Base-by-base conservation (phyloP, 2,113 vertebrate genomes). In the Hypanus sabinus region DNA sequence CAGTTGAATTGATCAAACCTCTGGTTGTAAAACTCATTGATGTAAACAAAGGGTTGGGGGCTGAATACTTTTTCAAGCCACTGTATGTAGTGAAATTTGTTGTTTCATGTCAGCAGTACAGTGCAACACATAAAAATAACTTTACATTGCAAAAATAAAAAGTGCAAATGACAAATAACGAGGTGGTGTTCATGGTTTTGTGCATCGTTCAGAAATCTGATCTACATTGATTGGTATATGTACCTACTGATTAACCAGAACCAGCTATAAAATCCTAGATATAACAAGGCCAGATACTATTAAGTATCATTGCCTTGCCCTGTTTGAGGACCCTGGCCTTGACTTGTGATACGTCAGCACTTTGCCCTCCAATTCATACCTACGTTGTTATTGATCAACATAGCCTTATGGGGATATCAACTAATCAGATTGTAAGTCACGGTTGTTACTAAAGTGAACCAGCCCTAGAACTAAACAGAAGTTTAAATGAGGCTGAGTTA, bases 291-390 rank as follows among this genome's bases (percentile, higher is more conserved):
- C n/a, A 90, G 60, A 33, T 36, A 90, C 60, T 2, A 65, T 33
- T 33, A 88, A 88, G 85, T 90, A 90, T 14, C n/a, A n/a, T 90
- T 60, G 30, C 30, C 60, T 90, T 68, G 85, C 85, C 85, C 85
- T 68, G 85, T 90, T 90, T 90, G 85, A 90, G 85, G 60, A 62
- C n/a, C 57, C 85, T 90, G 85, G 60, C 85, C 85, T 90, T 90
- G 85, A 90, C 85, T n/a, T 90, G 85, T 90, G 60, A 33, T 65
- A 65, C 60, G 14, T 90, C 85, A 90, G 60, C 85, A 90, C 5
- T 90, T 65, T 16, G 60, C n/a, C 60, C 85, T 90, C 60, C 60
- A 33, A 90, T 90, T 90, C 27, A 30, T 30, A 33, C 85, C 57
- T 33, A 62, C 6, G 27, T 33, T 65, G 60, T 68, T 90, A 90